Percentiles rank a stretch among this genome's conserved stretches.
phyloP scores from a whole-genome alignment of 2,113 vertebrate species.

The Corynorhinus townsendii region DNA sequence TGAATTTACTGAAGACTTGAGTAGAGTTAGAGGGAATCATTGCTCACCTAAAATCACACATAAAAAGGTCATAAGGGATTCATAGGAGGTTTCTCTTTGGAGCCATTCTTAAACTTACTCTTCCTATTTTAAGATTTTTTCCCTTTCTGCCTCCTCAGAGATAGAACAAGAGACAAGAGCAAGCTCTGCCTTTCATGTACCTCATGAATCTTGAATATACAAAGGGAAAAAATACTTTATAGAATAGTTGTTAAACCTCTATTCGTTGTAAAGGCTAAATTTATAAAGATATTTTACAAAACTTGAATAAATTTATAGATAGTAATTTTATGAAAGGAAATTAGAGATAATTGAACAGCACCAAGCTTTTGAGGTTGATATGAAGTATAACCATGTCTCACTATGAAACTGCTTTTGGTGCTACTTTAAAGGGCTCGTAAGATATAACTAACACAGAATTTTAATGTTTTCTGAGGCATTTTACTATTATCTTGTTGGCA shows the following conservation, averaged over 20 bases:
- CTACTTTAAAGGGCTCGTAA: background rate
- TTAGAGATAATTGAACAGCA: background rate
- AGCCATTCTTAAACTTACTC: background rate
- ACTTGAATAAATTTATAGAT: background rate
- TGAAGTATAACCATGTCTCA: background rate
- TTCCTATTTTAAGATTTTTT: background rate
- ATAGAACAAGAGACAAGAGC: background rate
- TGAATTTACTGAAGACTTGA: background rate
- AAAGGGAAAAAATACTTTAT: background rate
- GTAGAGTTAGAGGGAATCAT: background rate
- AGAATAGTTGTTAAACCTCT: background rate
- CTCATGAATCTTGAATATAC: background rate
- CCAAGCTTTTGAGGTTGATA: background rate
- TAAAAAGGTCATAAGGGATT: background rate
- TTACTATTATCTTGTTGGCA: background rate
- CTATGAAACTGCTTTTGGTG: background rate
- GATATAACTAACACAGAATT: conserved; percentile 8
- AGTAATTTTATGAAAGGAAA: background rate
- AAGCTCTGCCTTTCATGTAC: background rate
- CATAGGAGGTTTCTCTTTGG: background rate
- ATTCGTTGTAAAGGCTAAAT: background rate
- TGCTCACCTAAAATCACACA: too few species aligned
- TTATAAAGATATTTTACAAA: background rate
- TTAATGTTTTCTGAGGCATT: conserved; percentile 26
- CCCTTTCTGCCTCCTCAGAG: conserved; percentile 5